Conservation (phyloP, 2,797 vertebrate species). For the Pitangus sulphuratus region DNA sequence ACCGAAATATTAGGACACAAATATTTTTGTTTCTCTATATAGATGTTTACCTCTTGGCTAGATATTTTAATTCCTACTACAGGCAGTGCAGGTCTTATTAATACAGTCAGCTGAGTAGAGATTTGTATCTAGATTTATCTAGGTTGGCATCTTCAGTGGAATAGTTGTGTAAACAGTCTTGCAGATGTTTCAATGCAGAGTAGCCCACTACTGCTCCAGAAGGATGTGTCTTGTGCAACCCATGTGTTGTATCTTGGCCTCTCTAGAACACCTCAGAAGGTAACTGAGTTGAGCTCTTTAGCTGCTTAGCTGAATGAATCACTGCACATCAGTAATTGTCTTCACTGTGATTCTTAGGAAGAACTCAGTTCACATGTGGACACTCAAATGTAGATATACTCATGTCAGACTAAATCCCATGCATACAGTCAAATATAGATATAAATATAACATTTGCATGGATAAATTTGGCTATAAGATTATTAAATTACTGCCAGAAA, state of each 20-base stretch:
- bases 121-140: not conserved
- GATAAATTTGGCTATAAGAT: not conserved
- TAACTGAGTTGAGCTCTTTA: not conserved
- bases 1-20: not conserved
- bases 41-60: not conserved
- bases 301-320: not conserved
- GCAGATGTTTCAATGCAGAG: not conserved
- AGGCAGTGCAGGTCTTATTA: not conserved
- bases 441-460: not conserved
- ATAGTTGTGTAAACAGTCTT: not conserved
- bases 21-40: not conserved
- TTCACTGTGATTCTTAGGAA: not conserved
- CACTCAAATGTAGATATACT: not conserved
- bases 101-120: not conserved
- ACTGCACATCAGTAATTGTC: not conserved
- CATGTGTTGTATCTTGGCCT: not conserved
- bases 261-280: not conserved
- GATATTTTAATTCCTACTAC: not conserved
- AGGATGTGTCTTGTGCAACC: not conserved
- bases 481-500: not conserved
- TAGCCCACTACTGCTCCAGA: not conserved
- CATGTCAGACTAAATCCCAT: not conserved
- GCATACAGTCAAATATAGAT: not conserved
- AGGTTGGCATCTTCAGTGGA: not conserved
- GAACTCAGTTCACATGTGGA: not conserved